Evolutionary conservation across 2,113 vertebrate species (phyloP), one percentile per base, ranked within the genome.

Genomic region (Calyptomena viridis): DNA sequence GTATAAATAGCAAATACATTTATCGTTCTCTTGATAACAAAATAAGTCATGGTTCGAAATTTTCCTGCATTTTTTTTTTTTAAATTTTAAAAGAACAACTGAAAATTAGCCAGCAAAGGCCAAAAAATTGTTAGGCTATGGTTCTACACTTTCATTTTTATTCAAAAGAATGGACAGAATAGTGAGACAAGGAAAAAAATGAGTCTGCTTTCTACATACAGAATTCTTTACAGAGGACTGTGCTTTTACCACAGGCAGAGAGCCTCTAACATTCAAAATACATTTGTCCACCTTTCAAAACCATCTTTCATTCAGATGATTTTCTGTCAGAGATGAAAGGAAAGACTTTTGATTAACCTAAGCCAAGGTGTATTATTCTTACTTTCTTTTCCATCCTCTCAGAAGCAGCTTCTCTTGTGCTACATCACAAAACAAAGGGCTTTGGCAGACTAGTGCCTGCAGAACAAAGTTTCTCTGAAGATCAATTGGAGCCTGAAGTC

Each of bases 401-500:
- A 84, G 63, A 91, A 77, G 44, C 42, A 75, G 30, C 13, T 87
- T 62, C 47, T 72, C 67, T 62, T 28, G 3, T 59, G 63, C 21
- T 71, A 39, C n/a, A 66, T 46, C 59, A 86, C 63, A 75, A 88
- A 75, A 71, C 59, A 85, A 74, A 89, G 47, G 40, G 8, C 35
- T 86, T 84, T 56, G 47, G 30, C 49, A 91, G 66, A 58, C 7
- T 58, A 55, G 9, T 62, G 30, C 24, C 44, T 58, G 49, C 30
- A 93, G 91, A 94, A 86, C 40, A 88, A 88, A 87, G 79, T 52
- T 80, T 59, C 69, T 94, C 74, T 93, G 42, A 78, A 91, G 52
- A 95, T 77, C 67, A 91, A 0, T 62, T 55, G 71, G 5, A 0
- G 2, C 46, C 40, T 82, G 59, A 13, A 53, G 35, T 53, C 37